A percentile compares a stretch with the other conserved stretches of the same genome.
Evolutionary conservation across 1,140 invertebrate species (phyloP).

Genomic region (Oryctes rhinoceros): DNA sequence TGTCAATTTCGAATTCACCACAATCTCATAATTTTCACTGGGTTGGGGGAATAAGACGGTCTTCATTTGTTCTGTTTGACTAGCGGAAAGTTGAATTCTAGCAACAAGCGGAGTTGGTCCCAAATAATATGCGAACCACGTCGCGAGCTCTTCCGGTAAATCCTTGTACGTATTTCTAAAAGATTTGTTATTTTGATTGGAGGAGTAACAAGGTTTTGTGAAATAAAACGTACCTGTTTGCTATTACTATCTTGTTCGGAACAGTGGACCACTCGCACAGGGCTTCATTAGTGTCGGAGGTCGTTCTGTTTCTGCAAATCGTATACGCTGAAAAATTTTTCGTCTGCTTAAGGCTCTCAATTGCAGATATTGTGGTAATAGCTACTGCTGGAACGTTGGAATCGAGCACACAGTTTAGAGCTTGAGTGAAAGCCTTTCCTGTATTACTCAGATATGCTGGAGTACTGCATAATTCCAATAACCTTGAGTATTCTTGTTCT

Average conservation of each 20-base stretch:
- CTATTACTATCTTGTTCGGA: background rate
- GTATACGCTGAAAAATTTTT: background rate
- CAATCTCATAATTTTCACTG: background rate
- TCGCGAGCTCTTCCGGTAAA: background rate
- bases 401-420: slow-evolving; percentile 65
- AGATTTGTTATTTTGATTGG: background rate
- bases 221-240: background rate
- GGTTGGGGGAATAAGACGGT: background rate
- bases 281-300: background rate
- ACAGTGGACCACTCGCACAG: background rate
- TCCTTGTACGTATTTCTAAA: background rate
- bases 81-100: background rate
- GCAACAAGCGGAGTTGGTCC: background rate
- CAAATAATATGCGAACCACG: background rate
- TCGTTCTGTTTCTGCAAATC: background rate
- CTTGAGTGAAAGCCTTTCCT: slow-evolving; percentile 50
- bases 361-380: slow-evolving; percentile 59
- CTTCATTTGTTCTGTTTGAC: background rate
- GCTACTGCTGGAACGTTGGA: slow-evolving; percentile 62
- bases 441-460: slow-evolving; percentile 4
- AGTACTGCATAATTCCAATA: slow-evolving; percentile 63
- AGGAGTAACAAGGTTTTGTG: background rate
- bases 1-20: background rate
- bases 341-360: background rate
- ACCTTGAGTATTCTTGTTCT: slow-evolving; percentile 63